Evolutionary conservation across 1,140 invertebrate genomes (phyloP), one percentile per base, ranked within the genome.

Genomic region (Cotesia typhae): DNA sequence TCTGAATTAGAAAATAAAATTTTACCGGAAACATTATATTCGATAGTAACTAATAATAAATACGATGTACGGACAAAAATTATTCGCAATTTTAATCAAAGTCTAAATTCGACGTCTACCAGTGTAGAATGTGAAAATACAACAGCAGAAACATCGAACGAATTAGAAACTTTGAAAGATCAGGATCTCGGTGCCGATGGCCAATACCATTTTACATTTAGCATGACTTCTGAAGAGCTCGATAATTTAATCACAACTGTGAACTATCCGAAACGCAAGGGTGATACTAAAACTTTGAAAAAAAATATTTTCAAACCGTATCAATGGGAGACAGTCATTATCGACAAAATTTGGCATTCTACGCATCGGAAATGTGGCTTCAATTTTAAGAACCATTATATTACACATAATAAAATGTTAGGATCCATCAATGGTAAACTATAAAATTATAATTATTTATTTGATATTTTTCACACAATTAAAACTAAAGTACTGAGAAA

Each of bases 301-400:
- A 55, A 55, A 9, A 55, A 55, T 52, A 38, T 71, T 41, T 37
- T 71, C 0, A 63, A 64, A 38, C 38, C 70, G 7, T 41, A 60
- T 51, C 20, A 38, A 51, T 73, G 72, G 67, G 28, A 73, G 60
- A 37, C 14, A 20, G 59, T 70, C 6, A 68, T 73, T 47, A 69
- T 41, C n/a, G 66, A 68, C 10, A 61, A 69, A 69, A 73, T 73
- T 51, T 68, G 66, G 72, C 28, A 69, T 36, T 41, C 37, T 9
- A 73, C 72, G 28, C 55, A 52, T 41, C 14, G 70, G 12, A 70
- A 68, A 52, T 69, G 66, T 55, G 72, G 67, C 28, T 73, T 61
- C 12, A 67, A 70, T 63, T 73, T 38, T 64, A 41, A 61, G 37
- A 73, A 73, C 28, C 72, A 73, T 63, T 73, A 73, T 61, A 20